Conservation (phyloP, 2,888 invertebrate genomes). For the Phaedon cochleariae region DNA sequence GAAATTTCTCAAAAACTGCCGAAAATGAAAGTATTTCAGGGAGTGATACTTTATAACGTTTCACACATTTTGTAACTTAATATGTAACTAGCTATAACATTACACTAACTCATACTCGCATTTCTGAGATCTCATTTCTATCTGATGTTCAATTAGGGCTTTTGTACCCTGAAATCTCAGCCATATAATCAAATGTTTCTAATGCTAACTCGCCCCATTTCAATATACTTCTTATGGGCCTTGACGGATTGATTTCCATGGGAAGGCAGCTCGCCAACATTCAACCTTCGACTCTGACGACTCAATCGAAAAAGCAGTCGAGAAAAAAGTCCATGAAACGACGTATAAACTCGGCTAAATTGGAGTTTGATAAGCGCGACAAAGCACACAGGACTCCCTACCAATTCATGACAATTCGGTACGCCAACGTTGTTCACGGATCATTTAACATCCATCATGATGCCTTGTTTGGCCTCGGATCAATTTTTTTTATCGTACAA, state of each 20-base stretch:
- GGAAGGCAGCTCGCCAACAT: neutral
- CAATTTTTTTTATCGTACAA: constrained; percentile 23
- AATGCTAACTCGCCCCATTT: neutral
- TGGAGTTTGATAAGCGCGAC: constrained; percentile 56
- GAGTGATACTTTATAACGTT: too few species aligned
- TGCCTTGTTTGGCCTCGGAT: constrained; percentile 23
- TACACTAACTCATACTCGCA: too few species aligned
- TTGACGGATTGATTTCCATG: constrained; percentile 13
- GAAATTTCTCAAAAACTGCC: too few species aligned
- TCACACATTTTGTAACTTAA: too few species aligned
- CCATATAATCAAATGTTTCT: neutral
- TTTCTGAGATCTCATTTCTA: too few species aligned
- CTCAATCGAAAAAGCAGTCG: constrained; percentile 19
- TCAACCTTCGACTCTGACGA: constrained; percentile 21
- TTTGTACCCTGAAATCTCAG: too few species aligned
- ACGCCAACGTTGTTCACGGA: constrained; percentile 59
- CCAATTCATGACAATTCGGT: constrained; percentile 55
- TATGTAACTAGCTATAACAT: too few species aligned
- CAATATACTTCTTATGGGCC: constrained; percentile 7
- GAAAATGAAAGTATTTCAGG: too few species aligned
- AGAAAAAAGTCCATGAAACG: constrained; percentile 1
- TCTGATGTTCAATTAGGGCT: too few species aligned
- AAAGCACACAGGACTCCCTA: constrained; percentile 53
- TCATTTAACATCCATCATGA: constrained; percentile 51
- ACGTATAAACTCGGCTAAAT: constrained; percentile 41